Conservation (phyloP, 2,113 vertebrate genomes). For the Fulica atra region DNA sequence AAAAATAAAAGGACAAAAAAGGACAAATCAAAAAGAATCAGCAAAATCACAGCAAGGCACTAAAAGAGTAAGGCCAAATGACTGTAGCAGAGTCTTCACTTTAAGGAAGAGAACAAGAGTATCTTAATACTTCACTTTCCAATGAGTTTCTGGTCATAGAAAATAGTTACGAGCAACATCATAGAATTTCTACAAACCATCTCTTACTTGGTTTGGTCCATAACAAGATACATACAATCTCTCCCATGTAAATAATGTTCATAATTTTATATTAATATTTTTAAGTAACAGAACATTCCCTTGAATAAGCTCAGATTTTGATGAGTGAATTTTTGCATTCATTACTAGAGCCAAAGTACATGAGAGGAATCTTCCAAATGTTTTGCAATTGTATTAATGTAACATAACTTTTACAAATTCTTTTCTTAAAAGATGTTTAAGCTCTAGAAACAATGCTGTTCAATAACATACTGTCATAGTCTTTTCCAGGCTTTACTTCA, state of each 20-base stretch:
- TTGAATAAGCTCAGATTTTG: slow-evolving; percentile 49
- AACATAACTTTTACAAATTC: slow-evolving; percentile 29
- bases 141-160: not conserved
- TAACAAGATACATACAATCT: not conserved
- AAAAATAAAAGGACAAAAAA: slow-evolving; percentile 78
- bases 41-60: slow-evolving; percentile 70
- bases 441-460: slow-evolving; percentile 3
- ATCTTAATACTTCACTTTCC: slow-evolving; percentile 59
- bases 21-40: slow-evolving; percentile 72
- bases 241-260: slow-evolving; percentile 61
- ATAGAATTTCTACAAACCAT: not conserved
- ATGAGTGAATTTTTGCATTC: slow-evolving; percentile 36
- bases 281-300: slow-evolving; percentile 38
- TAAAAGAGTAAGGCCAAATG: slow-evolving; percentile 77
- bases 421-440: slow-evolving; percentile 39
- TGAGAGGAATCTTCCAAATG: not conserved
- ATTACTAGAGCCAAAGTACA: not conserved
- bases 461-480: not conserved
- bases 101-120: slow-evolving; percentile 84
- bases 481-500: slow-evolving; percentile 29
- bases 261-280: slow-evolving; percentile 67
- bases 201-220: not conserved
- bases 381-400: slow-evolving; percentile 9
- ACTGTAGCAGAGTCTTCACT: slow-evolving; percentile 75
- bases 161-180: not conserved